Evolutionary conservation across 2,113 vertebrate species (phyloP), one percentile per base, ranked within the genome.

Genomic region (Pavo muticus): DNA sequence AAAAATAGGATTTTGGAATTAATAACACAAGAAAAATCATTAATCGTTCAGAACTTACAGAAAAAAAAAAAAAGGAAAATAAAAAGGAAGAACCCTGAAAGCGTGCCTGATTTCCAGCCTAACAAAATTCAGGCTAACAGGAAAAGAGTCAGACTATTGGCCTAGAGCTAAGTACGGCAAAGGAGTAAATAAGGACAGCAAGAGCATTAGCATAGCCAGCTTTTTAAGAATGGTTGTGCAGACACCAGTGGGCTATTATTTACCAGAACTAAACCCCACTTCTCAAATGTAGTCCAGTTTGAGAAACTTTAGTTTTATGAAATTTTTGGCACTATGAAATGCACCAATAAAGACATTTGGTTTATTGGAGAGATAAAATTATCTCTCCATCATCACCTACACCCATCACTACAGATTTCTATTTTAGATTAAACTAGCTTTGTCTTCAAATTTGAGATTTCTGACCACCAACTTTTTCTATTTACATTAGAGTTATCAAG

Each of bases 341-440:
- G n/a, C 20, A 54, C 54, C 23, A 39, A 23, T 2, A 11, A 12
- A 21, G 14, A 11, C 39, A 1, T 25, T 50, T 52, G 0, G 3
- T 61, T 40, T 59, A 65, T 57, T 67, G 44, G 57, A 50, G 18
- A 27, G 47, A 73, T 67, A 18, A 81, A 94, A 57, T 77, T 15
- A 1, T 10, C 35, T 35, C 35, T 35, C 35, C 35, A 35, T 35
- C 65, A 37, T 47, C 71, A 16, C 9, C 32, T 44, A 7, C 59
- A 47, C 44, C 35, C 18, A 59, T 18, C n/a, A 32, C 29, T 0
- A 4, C 9, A 60, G 24, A 52, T n/a, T 35, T 35, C 59, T n/a
- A 42, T 21, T 48, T 64, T 32, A 64, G 84, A 83, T 39, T 19
- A 64, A 67, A 48, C 69, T 44, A 9, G 29, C 35, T 78, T 60